These are phyloP conservation scores for Chymomyza procnemis DNA, from an alignment of 2,888 invertebrate species.

Conservation along the genomic window DNA sequence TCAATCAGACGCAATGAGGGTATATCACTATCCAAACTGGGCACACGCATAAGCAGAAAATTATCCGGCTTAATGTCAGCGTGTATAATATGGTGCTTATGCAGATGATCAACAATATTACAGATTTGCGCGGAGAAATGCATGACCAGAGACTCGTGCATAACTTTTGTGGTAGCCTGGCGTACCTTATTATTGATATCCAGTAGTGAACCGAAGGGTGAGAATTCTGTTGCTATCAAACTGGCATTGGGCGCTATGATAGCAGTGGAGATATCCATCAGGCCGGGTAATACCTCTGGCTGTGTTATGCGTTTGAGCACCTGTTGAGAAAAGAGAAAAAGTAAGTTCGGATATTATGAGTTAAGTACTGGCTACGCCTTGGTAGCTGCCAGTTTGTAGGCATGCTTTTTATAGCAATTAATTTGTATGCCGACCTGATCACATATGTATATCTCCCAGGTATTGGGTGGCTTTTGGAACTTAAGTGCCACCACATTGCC, in stretches of 20 bases:
- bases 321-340: conserved; percentile 29
- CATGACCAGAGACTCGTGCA: conserved; percentile 87
- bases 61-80: conserved; percentile 98
- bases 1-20: conserved; percentile 93
- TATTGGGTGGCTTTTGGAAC: conserved; percentile 92
- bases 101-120: conserved; percentile 89
- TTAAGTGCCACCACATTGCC: conserved; percentile 85
- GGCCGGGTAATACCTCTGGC: conserved; percentile 82
- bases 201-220: conserved; percentile 89
- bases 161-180: conserved; percentile 85
- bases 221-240: conserved; percentile 90
- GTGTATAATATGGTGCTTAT: conserved; percentile 93
- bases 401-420: too few species aligned
- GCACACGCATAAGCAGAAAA: conserved; percentile 87
- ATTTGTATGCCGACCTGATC: conserved; percentile 67
- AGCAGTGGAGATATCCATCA: conserved; percentile 89
- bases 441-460: conserved; percentile 97
- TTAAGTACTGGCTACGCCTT: too few species aligned
- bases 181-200: conserved; percentile 88
- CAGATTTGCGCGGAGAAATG: conserved; percentile 92
- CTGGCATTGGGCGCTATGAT: conserved; percentile 91
- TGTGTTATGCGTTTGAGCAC: conserved; percentile 76
- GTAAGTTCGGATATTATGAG: neutral
- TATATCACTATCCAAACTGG: conserved; percentile 82
- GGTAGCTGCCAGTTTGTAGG: too few species aligned